Percentiles rank a stretch among this genome's conserved stretches.
phyloP scores from a whole-genome alignment of 2,888 invertebrate species.

The Nomada fabriciana region DNA sequence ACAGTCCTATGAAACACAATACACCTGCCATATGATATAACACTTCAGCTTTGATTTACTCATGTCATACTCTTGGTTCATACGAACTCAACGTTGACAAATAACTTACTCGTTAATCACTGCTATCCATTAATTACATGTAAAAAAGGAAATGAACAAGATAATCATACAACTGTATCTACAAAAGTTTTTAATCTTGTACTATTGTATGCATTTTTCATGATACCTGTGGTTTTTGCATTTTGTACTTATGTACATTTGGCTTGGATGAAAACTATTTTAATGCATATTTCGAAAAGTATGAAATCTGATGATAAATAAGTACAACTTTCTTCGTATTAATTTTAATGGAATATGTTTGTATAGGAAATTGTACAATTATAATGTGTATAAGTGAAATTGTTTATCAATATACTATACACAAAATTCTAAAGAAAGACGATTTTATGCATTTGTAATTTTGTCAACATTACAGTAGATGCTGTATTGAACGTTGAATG shows the following conservation, averaged over 20 bases:
- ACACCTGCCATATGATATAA: not conserved
- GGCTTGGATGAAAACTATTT: slow-evolving; percentile 28
- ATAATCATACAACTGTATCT: slow-evolving; percentile 34
- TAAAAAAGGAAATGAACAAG: slow-evolving; percentile 19
- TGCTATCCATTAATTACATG: slow-evolving; percentile 17
- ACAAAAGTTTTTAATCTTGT: slow-evolving; percentile 52
- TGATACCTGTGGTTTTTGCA: slow-evolving; percentile 5
- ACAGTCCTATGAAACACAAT: slow-evolving; percentile 7
- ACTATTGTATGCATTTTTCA: slow-evolving; percentile 52
- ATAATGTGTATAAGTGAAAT: slow-evolving; percentile 48
- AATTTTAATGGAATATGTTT: slow-evolving; percentile 43
- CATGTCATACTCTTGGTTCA: slow-evolving; percentile 55
- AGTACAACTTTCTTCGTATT: slow-evolving; percentile 42
- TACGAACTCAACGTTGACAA: slow-evolving; percentile 12
- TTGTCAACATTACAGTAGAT: slow-evolving; percentile 52
- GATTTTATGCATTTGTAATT: slow-evolving; percentile 26
- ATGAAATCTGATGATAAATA: slow-evolving; percentile 47
- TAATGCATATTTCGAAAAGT: slow-evolving; percentile 56
- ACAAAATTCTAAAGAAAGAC: slow-evolving; percentile 28
- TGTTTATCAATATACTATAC: slow-evolving; percentile 42
- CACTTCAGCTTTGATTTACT: slow-evolving; percentile 36
- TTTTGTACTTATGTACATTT: slow-evolving; percentile 44
- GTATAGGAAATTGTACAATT: slow-evolving; percentile 42
- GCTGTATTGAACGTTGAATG: slow-evolving; percentile 23
- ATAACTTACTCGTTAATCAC: slow-evolving; percentile 24